Evolutionary conservation across 2,797 vertebrate species (phyloP).

Genomic region (Molossus alvarezi): DNA sequence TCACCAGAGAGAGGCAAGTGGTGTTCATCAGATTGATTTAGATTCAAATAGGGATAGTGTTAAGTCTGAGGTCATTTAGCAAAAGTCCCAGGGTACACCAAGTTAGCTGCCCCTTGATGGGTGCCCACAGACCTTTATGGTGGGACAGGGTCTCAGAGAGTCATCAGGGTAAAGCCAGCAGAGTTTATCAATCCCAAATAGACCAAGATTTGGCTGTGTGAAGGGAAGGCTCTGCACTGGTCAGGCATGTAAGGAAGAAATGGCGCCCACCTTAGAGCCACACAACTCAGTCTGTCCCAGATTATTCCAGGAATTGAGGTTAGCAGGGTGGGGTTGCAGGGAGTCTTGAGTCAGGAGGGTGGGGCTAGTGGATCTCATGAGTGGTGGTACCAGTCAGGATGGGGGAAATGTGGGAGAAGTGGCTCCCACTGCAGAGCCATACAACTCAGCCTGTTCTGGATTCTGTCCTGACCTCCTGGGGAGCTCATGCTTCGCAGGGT

Average conservation of each 20-base stretch:
- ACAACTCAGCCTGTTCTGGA: not conserved
- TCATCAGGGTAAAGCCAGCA: not conserved
- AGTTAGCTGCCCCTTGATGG: not conserved
- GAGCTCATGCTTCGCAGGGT: not conserved
- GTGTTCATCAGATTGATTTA: not conserved
- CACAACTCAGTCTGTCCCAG: not conserved
- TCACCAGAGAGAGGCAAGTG: not conserved
- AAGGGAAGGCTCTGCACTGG: not conserved
- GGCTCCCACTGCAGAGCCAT: not conserved
- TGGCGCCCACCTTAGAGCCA: not conserved
- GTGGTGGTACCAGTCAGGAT: not conserved
- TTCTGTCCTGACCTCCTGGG: not conserved
- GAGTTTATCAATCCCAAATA: not conserved
- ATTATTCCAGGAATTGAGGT: not conserved
- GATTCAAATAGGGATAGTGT: not conserved
- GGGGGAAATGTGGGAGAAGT: not conserved
- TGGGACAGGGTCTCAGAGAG: not conserved
- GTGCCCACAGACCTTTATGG: not conserved
- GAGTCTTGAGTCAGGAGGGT: not conserved
- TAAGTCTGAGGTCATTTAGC: not conserved
- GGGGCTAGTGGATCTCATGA: not conserved
- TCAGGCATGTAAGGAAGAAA: not conserved
- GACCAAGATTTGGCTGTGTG: not conserved
- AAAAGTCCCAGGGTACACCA: not conserved
- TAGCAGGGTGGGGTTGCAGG: not conserved